These are phyloP conservation scores for Dallia pectoralis DNA, from an alignment of 2,797 vertebrate species.

Conservation along the genomic window DNA sequence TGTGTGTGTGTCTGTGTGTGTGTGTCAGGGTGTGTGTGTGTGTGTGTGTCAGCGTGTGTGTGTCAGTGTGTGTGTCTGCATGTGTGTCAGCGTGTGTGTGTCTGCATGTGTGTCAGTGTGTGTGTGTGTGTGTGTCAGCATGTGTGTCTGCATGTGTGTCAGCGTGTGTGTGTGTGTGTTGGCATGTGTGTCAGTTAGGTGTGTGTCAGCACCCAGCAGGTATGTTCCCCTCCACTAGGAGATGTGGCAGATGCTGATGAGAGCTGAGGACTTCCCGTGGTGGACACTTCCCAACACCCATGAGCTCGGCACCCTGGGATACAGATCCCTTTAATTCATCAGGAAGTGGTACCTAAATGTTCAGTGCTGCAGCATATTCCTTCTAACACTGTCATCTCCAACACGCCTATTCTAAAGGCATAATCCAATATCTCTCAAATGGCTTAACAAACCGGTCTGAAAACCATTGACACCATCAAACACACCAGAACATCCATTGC, in stretches of 20 bases:
- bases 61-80: neutral
- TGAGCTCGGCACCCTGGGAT: neutral
- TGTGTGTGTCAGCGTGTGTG: neutral
- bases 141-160: neutral
- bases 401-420: too few relatives aligned
- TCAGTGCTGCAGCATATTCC: neutral
- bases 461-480: neutral
- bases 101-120: too few relatives aligned
- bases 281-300: neutral
- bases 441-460: neutral
- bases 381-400: neutral
- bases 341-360: neutral
- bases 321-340: slow-evolving; percentile 11
- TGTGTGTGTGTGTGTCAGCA: neutral
- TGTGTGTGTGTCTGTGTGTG: neutral
- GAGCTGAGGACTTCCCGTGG: slow-evolving; percentile 13
- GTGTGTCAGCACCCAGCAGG: neutral
- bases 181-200: neutral
- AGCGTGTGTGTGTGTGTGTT: neutral
- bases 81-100: too few relatives aligned
- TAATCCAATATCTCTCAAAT: neutral
- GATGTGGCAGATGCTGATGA: slow-evolving; percentile 15
- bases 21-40: neutral
- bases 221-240: neutral
- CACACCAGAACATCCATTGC: too few relatives aligned